These are phyloP conservation scores for Orchestia grillus DNA, from an alignment of 1,140 invertebrate genomes.

Conservation along the genomic window DNA sequence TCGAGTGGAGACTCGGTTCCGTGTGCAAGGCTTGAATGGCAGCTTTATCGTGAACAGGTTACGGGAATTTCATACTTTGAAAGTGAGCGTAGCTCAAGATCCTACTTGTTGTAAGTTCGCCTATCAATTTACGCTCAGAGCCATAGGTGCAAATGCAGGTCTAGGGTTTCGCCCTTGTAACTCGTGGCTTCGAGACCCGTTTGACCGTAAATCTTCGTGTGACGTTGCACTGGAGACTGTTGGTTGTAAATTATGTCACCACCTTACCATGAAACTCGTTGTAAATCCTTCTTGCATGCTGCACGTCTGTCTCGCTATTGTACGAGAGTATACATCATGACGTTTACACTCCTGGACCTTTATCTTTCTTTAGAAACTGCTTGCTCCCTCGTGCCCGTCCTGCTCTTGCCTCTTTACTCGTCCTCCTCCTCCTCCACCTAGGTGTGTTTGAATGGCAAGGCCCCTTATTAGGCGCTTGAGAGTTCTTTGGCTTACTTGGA, in stretches of 20 bases:
- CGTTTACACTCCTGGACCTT: neutral
- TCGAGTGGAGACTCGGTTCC: neutral
- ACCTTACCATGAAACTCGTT: neutral
- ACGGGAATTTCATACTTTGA: neutral
- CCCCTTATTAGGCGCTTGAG: neutral
- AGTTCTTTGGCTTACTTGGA: neutral
- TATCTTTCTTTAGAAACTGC: neutral
- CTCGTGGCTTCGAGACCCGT: neutral
- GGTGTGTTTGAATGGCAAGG: neutral
- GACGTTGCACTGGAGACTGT: neutral
- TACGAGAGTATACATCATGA: neutral
- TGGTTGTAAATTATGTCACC: neutral
- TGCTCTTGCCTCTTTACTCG: neutral
- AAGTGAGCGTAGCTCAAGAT: neutral
- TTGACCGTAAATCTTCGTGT: neutral
- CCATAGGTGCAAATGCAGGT: neutral
- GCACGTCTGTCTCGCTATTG: neutral
- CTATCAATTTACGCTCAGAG: neutral
- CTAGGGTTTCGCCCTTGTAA: neutral
- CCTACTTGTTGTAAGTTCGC: neutral
- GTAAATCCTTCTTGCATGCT: neutral
- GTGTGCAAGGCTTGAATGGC: neutral
- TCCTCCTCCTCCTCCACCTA: neutral
- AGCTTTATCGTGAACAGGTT: neutral
- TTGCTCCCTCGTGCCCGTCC: neutral